A percentile compares a stretch with the other conserved stretches of the same genome.
Conservation (phyloP, 2,113 vertebrate species). For the Oncorhynchus keta region DNA sequence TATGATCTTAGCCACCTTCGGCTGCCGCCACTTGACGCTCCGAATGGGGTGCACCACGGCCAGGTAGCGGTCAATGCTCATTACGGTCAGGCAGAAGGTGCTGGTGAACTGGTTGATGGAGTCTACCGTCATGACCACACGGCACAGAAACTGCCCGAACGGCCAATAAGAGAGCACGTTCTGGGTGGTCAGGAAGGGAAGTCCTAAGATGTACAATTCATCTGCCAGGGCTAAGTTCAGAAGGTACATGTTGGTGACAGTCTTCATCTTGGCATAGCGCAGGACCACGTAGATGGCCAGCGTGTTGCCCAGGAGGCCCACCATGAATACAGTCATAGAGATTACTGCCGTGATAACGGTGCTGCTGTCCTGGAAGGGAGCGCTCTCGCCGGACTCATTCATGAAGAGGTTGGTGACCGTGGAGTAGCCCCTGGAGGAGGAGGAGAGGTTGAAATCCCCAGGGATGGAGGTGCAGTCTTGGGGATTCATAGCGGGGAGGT, state of each 20-base stretch:
- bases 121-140: constrained; percentile 84
- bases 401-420: constrained; percentile 10
- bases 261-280: constrained; percentile 88
- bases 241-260: constrained; percentile 92
- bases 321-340: constrained; percentile 80
- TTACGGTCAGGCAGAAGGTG: constrained; percentile 89
- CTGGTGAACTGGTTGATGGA: constrained; percentile 91
- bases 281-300: constrained; percentile 88
- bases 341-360: constrained; percentile 75
- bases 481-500: constrained; percentile 51
- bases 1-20: constrained; percentile 80
- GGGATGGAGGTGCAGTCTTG: constrained; percentile 15
- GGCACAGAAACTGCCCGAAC: constrained; percentile 84
- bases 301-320: constrained; percentile 84
- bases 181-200: constrained; percentile 87
- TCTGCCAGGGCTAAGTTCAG: constrained; percentile 90
- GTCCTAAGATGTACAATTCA: constrained; percentile 86
- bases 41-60: constrained; percentile 89
- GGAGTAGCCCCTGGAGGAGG: not conserved
- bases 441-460: constrained; percentile 15
- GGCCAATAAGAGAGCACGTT: constrained; percentile 88
- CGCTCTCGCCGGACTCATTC: rapidly evolving
- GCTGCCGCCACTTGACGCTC: constrained; percentile 82
- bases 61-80: constrained; percentile 93
- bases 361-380: constrained; percentile 52